Conservation (phyloP, 2,888 invertebrate genomes). For the Heliconius aoede region DNA sequence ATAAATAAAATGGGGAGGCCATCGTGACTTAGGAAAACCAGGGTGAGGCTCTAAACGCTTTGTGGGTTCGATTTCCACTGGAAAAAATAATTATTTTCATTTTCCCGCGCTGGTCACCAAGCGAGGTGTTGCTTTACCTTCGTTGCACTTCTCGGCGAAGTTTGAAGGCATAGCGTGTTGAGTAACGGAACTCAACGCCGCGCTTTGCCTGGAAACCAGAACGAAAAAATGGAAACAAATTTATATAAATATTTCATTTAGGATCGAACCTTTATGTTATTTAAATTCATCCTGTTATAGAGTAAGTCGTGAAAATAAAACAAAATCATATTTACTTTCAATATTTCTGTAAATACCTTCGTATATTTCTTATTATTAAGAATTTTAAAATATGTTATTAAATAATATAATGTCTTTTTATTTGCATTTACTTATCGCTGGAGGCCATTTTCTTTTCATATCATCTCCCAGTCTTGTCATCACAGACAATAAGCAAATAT, state of each 20-base stretch:
- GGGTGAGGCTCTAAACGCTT: neutral
- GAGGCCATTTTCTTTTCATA: conserved; percentile 2
- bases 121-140: too few species aligned
- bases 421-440: neutral
- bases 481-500: neutral
- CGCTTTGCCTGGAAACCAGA: too few species aligned
- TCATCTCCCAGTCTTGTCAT: neutral
- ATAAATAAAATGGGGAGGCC: neutral
- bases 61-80: neutral
- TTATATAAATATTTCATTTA: too few species aligned
- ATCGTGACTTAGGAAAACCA: too few species aligned
- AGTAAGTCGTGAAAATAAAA: neutral
- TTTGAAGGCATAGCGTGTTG: too few species aligned
- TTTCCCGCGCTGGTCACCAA: too few species aligned
- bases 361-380: neutral
- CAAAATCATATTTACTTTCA: neutral
- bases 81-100: too few species aligned
- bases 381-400: neutral
- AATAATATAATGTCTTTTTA: neutral
- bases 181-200: too few species aligned
- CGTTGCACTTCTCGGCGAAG: too few species aligned
- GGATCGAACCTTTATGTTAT: too few species aligned
- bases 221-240: too few species aligned
- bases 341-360: neutral
- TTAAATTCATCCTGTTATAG: too few species aligned